Conservation (phyloP, 1,140 invertebrate species). For the Diorhabda carinulata region DNA sequence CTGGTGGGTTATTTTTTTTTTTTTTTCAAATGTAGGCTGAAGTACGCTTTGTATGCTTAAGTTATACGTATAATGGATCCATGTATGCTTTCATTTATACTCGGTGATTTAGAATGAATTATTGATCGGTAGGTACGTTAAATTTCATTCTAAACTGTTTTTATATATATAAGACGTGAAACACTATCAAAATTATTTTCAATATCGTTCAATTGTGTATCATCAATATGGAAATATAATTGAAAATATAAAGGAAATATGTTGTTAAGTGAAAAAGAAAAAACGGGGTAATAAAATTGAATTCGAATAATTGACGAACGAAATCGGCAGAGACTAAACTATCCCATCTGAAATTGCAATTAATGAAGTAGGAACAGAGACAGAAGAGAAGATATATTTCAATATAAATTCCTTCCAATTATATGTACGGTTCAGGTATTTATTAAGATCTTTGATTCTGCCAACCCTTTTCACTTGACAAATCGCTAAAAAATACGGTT, state of each 20-base stretch:
- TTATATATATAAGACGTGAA: neutral
- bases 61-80: constrained; percentile 16
- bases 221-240: too few species aligned
- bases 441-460: constrained; percentile 20
- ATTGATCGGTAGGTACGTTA: neutral
- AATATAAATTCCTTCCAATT: constrained; percentile 23
- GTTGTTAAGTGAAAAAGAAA: too few species aligned
- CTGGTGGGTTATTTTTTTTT: neutral
- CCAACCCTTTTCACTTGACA: constrained; percentile 20
- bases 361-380: constrained; percentile 15
- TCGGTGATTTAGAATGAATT: constrained; percentile 1
- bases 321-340: neutral
- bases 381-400: constrained; percentile 13
- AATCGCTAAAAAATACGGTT: constrained; percentile 18
- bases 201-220: too few species aligned
- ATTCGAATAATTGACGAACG: too few species aligned
- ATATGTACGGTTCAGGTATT: constrained; percentile 19
- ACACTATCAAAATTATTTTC: too few species aligned
- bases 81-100: constrained; percentile 12
- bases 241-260: too few species aligned
- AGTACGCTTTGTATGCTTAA: constrained; percentile 16
- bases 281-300: too few species aligned
- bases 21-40: constrained; percentile 22
- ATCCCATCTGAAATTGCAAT: constrained; percentile 22
- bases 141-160: neutral